A percentile compares a stretch with the other conserved stretches of the same genome.
Conservation (phyloP, 2,888 invertebrate genomes). For the Phyllotreta striolata region DNA sequence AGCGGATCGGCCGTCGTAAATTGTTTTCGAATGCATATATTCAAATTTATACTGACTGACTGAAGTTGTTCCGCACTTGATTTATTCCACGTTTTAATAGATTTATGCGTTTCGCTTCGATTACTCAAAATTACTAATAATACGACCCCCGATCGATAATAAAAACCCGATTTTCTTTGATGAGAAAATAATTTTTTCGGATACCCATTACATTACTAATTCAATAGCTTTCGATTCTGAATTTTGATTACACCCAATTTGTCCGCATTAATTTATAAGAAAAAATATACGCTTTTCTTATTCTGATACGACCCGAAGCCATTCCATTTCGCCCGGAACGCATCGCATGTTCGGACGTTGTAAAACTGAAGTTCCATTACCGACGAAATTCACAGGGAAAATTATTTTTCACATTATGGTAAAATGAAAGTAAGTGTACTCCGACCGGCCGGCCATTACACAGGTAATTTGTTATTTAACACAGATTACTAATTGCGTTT, state of each 20-base stretch:
- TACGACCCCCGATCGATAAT: too few species aligned
- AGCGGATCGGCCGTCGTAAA: slow-evolving; percentile 30
- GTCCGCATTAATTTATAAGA: too few species aligned
- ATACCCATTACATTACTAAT: too few species aligned
- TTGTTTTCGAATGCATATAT: slow-evolving; percentile 39
- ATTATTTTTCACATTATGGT: slow-evolving; percentile 22
- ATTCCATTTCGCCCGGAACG: too few species aligned
- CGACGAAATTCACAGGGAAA: slow-evolving; percentile 13
- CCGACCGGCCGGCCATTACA: slow-evolving; percentile 24
- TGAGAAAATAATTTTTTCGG: too few species aligned
- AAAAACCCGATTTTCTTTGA: too few species aligned
- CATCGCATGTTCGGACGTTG: slow-evolving; percentile 6
- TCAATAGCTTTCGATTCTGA: too few species aligned
- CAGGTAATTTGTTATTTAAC: slow-evolving; percentile 34
- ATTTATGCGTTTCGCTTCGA: background rate
- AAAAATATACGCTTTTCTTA: too few species aligned
- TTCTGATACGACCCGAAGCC: too few species aligned
- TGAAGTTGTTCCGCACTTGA: slow-evolving; percentile 24
- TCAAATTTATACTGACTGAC: slow-evolving; percentile 40
- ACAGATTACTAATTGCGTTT: slow-evolving; percentile 27
- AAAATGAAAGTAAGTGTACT: slow-evolving; percentile 26
- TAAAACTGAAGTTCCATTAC: slow-evolving; percentile 11
- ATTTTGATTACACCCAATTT: too few species aligned
- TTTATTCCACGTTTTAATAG: slow-evolving; percentile 11
- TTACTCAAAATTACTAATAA: too few species aligned